Conservation (phyloP, 2,113 vertebrate genomes). For the Talpa occidentalis region DNA sequence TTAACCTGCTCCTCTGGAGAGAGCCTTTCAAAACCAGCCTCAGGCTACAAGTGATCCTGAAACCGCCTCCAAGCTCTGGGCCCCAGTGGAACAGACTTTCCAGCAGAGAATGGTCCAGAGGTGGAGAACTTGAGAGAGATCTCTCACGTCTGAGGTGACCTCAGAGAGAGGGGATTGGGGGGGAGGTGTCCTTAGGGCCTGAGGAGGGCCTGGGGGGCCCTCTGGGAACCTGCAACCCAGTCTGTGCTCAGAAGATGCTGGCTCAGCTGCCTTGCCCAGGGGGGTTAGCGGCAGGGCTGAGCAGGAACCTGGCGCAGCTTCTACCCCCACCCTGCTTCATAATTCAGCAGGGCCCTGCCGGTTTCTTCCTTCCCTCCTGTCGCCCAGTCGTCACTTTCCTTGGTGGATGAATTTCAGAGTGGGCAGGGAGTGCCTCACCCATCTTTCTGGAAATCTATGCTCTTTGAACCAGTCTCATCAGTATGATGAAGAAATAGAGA, state of each 20-base stretch:
- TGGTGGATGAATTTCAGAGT: constrained; percentile 5
- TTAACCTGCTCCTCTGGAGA: constrained; percentile 33
- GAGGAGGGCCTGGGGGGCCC: background rate
- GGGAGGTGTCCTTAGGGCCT: background rate
- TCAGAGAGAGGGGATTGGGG: background rate
- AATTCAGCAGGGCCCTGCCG: background rate
- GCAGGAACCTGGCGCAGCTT: background rate
- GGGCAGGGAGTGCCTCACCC: constrained; percentile 10
- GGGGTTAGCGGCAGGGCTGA: background rate
- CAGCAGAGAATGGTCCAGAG: background rate
- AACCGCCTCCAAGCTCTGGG: background rate
- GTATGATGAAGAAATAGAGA: constrained; percentile 76
- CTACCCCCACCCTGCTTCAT: too few relatives aligned
- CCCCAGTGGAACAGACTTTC: background rate
- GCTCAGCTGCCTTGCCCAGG: background rate
- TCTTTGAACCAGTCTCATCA: constrained; percentile 76
- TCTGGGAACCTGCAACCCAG: background rate
- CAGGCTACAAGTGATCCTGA: background rate
- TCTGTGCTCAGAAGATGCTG: background rate
- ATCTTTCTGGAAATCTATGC: constrained; percentile 50
- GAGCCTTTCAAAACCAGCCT: constrained; percentile 18
- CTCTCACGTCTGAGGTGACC: background rate
- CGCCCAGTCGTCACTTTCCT: background rate
- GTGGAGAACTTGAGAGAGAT: background rate
- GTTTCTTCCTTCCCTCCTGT: background rate